Conservation (phyloP, 2,797 vertebrate genomes). For the Myotis myotis region DNA sequence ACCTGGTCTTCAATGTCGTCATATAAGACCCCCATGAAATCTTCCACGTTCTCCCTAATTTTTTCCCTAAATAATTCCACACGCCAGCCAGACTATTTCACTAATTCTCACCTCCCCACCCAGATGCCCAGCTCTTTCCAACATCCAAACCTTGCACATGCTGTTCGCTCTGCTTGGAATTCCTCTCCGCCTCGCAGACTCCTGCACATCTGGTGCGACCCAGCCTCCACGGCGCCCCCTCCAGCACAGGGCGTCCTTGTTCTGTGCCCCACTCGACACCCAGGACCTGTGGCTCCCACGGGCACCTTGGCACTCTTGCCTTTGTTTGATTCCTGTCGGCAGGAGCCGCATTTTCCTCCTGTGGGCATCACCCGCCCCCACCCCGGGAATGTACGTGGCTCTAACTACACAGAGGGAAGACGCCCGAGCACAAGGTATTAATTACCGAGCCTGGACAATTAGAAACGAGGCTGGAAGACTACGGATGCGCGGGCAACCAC, state of each 20-base stretch:
- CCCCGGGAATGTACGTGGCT: neutral
- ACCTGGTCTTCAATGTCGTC: neutral
- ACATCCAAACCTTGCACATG: neutral
- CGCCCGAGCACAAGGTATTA: neutral
- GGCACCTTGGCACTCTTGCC: fast-evolving
- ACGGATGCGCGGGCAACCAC: neutral
- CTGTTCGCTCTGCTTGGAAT: neutral
- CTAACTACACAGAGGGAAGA: neutral
- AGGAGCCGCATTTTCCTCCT: neutral
- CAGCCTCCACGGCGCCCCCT: neutral
- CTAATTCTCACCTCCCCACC: neutral
- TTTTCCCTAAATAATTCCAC: neutral
- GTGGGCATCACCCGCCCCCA: neutral
- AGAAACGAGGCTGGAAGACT: neutral
- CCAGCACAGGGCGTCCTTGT: neutral
- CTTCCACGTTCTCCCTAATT: neutral
- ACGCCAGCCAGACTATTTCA: neutral
- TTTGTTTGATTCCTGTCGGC: neutral
- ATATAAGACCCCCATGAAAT: neutral
- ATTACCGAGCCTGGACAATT: neutral
- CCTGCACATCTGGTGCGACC: neutral
- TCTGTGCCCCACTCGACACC: fast-evolving
- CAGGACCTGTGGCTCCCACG: neutral
- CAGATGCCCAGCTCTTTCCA: neutral
- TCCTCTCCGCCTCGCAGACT: neutral